phyloP scores from a whole-genome alignment of 2,113 vertebrate genomes.

The Australoheros scitulus region DNA sequence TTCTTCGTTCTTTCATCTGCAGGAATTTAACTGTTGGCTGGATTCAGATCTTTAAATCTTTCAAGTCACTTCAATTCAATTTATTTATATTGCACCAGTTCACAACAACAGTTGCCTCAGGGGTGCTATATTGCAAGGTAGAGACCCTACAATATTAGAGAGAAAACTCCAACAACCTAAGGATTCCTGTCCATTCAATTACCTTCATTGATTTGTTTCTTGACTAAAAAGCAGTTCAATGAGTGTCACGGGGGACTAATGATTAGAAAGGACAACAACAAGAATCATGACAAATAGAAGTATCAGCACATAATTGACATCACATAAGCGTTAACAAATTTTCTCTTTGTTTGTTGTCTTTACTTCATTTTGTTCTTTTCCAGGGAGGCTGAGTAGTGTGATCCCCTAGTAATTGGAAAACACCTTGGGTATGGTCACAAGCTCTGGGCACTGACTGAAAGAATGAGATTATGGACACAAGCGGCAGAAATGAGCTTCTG shows the following conservation, averaged over 20 bases:
- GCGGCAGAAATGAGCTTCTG: background rate
- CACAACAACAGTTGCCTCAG: background rate
- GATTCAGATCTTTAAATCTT: background rate
- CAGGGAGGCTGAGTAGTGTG: too few species aligned
- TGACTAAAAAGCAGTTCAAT: background rate
- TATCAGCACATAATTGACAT: background rate
- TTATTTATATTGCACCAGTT: background rate
- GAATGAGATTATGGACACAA: background rate
- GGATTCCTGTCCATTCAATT: background rate
- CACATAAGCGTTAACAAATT: too few species aligned
- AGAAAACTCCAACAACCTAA: background rate
- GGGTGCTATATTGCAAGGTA: background rate
- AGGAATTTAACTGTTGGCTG: background rate
- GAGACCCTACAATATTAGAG: background rate
- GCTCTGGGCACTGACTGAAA: background rate
- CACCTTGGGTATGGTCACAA: background rate
- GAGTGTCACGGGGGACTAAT: background rate
- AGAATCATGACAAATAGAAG: background rate
- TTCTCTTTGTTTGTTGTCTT: too few species aligned
- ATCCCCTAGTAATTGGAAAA: too few species aligned
- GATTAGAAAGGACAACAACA: background rate
- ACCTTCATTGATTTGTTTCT: background rate
- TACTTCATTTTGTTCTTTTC: too few species aligned
- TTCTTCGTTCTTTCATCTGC: too few species aligned
- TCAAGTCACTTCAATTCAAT: background rate